These are phyloP conservation scores for Australoheros facetus DNA, from an alignment of 2,797 vertebrate species.

Conservation along the genomic window DNA sequence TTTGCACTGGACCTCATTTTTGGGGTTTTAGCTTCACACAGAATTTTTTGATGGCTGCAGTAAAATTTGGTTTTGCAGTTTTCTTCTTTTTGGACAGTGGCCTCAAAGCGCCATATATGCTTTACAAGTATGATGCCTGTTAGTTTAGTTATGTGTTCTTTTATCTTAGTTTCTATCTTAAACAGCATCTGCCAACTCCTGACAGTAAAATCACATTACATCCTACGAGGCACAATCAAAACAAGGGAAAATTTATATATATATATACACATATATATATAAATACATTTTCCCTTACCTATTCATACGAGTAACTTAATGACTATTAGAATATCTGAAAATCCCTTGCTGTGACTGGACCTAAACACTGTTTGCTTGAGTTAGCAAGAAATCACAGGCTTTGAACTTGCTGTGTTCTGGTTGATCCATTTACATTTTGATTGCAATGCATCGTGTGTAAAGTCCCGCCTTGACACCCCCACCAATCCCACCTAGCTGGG, in stretches of 20 bases:
- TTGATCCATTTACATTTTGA: background rate
- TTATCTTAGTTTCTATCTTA: too few species aligned
- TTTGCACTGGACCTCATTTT: too few species aligned
- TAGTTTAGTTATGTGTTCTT: too few species aligned
- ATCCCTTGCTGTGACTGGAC: background rate
- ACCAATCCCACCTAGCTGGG: background rate
- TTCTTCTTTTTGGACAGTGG: background rate
- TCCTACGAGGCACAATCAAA: too few species aligned
- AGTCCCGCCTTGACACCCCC: too few species aligned
- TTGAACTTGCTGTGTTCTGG: background rate
- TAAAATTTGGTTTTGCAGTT: background rate
- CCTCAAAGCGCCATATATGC: background rate
- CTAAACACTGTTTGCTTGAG: background rate
- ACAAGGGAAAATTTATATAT: too few species aligned
- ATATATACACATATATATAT: too few species aligned
- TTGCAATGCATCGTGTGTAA: background rate
- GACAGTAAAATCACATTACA: too few species aligned
- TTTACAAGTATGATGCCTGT: background rate
- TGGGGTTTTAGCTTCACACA: background rate
- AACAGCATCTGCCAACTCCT: too few species aligned
- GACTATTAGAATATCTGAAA: background rate
- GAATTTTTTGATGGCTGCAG: background rate
- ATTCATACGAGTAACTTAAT: background rate
- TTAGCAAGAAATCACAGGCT: background rate
- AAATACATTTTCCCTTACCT: too few species aligned